These are phyloP conservation scores for Temnothorax ravouxi DNA, from an alignment of 2,888 invertebrate genomes.

Conservation along the genomic window DNA sequence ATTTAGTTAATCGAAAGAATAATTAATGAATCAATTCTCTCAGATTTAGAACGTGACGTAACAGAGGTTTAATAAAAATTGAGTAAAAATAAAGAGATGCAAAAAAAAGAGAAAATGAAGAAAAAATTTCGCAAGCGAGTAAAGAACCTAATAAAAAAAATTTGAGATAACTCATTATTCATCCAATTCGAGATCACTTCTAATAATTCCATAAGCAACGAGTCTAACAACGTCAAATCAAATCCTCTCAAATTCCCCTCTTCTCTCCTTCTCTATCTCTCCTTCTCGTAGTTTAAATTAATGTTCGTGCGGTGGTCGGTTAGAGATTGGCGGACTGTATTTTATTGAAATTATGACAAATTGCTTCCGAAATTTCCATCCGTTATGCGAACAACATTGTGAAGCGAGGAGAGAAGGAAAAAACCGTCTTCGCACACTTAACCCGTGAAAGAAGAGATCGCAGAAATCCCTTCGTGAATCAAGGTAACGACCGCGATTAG, in stretches of 20 bases:
- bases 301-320: constrained; percentile 41
- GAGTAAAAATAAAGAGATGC: not conserved
- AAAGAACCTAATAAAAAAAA: not conserved
- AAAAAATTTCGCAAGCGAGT: not conserved
- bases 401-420: not conserved
- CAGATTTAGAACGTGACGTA: not conserved
- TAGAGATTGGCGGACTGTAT: constrained; percentile 59
- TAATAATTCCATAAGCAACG: constrained; percentile 50
- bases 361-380: constrained; percentile 69
- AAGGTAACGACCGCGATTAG: constrained; percentile 59
- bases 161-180: constrained; percentile 8
- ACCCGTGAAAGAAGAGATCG: constrained; percentile 36
- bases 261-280: not conserved
- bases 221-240: constrained; percentile 48
- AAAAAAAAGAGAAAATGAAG: not conserved
- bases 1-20: not conserved
- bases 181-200: constrained; percentile 43
- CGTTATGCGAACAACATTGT: constrained; percentile 1
- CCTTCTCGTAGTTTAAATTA: constrained; percentile 67
- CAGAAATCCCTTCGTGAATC: constrained; percentile 64
- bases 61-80: not conserved
- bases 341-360: constrained; percentile 76
- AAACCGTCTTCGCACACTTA: constrained; percentile 17
- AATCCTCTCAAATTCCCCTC: constrained; percentile 23
- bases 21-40: not conserved